Evolutionary conservation across 2,113 vertebrate genomes (phyloP), one percentile per base, ranked within the genome.

Genomic region (Panthera tigris): DNA sequence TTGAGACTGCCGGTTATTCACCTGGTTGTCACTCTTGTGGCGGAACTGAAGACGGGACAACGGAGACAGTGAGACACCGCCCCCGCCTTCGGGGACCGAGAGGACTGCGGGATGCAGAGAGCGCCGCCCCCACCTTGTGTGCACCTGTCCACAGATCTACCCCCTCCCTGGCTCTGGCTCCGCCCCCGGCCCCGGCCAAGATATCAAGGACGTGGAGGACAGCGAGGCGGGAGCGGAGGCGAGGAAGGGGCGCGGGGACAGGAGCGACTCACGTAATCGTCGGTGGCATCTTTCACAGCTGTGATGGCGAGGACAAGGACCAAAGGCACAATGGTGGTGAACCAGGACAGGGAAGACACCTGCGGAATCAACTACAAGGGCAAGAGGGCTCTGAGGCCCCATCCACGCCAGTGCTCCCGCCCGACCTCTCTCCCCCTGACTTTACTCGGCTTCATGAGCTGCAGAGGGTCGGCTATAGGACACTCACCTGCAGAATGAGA

Each of bases 281-380:
- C 99, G 1, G 99, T 99, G 97, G 99, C 99, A 27, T 99, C 99
- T 98, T 99, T 99, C 89, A 99, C 99, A 92, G 99, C 99, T 31
- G 99, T 99, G 99, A 99, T 99, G 98, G 99, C 99, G 95, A 99
- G 99, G 98, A 99, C 99, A 79, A 99, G 99, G 97, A 99, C 99
- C 99, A 99, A 99, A 99, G 99, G 99, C 99, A 99, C 99, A 2
- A 99, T 99, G 99, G 99, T 99, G 97, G 99, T 99, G 99, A 99
- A 99, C 99, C 99, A 99, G 95, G 99, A 99, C 61, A 99, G 99
- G 0, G 99, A 99, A 14, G 99, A 99, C 97, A 99, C 99, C 99
- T 99, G 99, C 23, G 99, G 99, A 98, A 99, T 99, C 99, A 99
- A 98, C 99, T 99, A 96, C 87, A 80, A 97, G 41, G 36, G 92